Conservation (phyloP, 1,140 invertebrate genomes). For the Lepidurus couesii region DNA sequence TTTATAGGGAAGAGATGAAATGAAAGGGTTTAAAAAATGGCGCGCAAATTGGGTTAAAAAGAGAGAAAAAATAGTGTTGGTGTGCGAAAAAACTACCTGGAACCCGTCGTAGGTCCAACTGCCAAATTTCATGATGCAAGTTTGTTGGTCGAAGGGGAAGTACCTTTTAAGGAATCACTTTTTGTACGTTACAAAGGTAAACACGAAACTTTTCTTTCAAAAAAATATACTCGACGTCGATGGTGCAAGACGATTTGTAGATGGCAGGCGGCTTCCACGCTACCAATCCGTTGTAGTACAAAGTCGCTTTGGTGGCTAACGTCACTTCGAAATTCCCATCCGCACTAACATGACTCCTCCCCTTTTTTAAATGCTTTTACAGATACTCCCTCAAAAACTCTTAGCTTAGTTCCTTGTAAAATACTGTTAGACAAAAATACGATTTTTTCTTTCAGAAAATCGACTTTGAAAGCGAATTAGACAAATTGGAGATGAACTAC, state of each 20-base stretch:
- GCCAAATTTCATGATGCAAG: slow-evolving; percentile 94
- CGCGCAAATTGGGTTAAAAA: background rate
- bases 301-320: slow-evolving; percentile 88
- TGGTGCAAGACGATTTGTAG: slow-evolving; percentile 90
- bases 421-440: background rate
- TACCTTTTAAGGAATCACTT: background rate
- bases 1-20: background rate
- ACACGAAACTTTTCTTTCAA: too few species aligned
- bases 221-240: slow-evolving; percentile 75
- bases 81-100: slow-evolving; percentile 61
- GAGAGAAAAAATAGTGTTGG: background rate
- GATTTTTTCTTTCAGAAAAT: background rate
- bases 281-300: slow-evolving; percentile 84
- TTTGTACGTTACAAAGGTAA: too few species aligned
- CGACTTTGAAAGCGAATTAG: background rate
- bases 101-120: slow-evolving; percentile 92
- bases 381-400: background rate
- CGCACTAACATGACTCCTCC: slow-evolving; percentile 58
- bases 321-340: slow-evolving; percentile 97
- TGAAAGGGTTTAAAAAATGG: background rate
- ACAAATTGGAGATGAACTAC: background rate
- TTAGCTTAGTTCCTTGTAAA: too few species aligned
- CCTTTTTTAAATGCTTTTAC: slow-evolving; percentile 22
- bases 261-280: slow-evolving; percentile 94
- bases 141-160: slow-evolving; percentile 93